Conservation (phyloP, 2,113 vertebrate species). For the Oreotrochilus melanogaster region DNA sequence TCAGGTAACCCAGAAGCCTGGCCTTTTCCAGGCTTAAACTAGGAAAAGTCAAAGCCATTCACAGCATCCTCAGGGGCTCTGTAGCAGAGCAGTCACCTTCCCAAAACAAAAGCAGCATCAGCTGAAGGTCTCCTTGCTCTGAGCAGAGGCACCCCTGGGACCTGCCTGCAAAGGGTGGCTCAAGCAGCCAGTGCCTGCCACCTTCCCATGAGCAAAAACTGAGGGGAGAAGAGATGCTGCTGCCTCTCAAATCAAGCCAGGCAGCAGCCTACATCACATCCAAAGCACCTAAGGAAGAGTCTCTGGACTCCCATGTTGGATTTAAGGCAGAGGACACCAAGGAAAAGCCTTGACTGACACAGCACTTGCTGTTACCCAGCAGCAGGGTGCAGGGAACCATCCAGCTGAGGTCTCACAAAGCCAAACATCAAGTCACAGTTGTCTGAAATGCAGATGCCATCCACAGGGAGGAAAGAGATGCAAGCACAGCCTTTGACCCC, state of each 20-base stretch:
- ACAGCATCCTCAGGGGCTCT: not conserved
- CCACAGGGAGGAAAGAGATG: rapidly evolving
- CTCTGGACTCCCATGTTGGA: not conserved
- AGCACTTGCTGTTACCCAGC: rapidly evolving
- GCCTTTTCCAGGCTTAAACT: not conserved
- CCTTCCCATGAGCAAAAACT: not conserved
- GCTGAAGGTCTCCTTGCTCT: not conserved
- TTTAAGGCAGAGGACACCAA: not conserved
- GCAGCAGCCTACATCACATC: rapidly evolving
- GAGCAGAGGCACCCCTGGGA: not conserved
- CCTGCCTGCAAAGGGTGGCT: not conserved
- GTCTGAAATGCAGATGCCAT: not conserved
- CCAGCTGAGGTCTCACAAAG: not conserved
- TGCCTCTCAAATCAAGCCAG: not conserved
- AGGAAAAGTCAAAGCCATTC: not conserved
- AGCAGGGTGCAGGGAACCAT: not conserved
- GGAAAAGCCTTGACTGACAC: not conserved
- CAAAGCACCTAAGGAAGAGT: not conserved
- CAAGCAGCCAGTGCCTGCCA: not conserved
- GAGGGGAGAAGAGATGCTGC: not conserved
- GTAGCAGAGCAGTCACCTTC: not conserved
- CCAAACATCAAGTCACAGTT: not conserved
- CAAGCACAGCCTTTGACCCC: not conserved
- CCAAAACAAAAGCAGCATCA: not conserved
- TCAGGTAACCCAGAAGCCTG: not conserved